Percentiles rank a stretch among this genome's conserved stretches.
phyloP scores from a whole-genome alignment of 2,113 vertebrate genomes.

The Connochaetes taurinus region DNA sequence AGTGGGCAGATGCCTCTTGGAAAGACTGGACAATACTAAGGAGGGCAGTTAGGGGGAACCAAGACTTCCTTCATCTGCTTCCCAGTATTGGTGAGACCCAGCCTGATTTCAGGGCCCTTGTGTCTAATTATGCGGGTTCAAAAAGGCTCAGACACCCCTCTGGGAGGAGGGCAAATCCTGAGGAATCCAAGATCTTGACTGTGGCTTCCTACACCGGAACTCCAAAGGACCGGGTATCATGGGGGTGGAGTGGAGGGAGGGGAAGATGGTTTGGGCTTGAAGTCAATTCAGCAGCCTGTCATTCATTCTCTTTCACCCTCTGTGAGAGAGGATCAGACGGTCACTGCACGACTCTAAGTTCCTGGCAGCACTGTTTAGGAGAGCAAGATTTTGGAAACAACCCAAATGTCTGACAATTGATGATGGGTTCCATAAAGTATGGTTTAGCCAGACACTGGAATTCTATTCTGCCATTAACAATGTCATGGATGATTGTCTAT shows the following conservation, averaged over 20 bases:
- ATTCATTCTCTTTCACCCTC: neutral
- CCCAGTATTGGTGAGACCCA: neutral
- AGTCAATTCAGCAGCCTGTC: neutral
- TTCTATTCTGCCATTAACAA: constrained; percentile 50
- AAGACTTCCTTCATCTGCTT: neutral
- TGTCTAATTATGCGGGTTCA: neutral
- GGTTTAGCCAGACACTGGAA: constrained; percentile 23
- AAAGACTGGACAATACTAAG: neutral
- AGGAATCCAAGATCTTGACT: neutral
- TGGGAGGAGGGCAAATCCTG: neutral
- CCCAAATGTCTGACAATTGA: neutral
- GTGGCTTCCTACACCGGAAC: neutral
- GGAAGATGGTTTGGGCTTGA: neutral
- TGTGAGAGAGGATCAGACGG: constrained; percentile 42
- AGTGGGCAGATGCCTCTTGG: neutral
- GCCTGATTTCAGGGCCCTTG: neutral
- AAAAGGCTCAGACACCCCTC: neutral
- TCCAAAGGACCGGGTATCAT: neutral
- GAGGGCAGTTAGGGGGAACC: neutral
- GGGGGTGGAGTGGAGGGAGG: neutral
- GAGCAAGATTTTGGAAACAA: constrained; percentile 42
- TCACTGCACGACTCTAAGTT: constrained; percentile 14
- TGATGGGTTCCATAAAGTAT: constrained; percentile 32
- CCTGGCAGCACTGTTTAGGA: constrained; percentile 36
- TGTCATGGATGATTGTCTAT: constrained; percentile 6